Conservation (phyloP, 2,888 invertebrate species). For the Pelosia muscerda region DNA sequence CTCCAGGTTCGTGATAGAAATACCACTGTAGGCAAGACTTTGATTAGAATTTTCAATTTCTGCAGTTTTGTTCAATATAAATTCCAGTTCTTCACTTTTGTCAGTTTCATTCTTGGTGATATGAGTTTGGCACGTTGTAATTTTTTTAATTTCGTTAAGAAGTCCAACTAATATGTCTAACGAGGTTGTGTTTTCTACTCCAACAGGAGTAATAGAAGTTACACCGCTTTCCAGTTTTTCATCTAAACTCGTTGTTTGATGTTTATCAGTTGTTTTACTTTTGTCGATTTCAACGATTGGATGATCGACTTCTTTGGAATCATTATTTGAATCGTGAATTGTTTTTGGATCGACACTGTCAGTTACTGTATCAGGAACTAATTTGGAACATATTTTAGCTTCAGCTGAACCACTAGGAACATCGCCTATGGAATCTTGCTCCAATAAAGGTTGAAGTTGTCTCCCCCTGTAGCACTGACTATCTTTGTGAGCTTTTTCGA, state of each 20-base stretch:
- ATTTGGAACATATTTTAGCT: not conserved
- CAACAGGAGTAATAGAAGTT: constrained; percentile 32
- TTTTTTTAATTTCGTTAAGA: constrained; percentile 79
- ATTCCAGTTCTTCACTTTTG: constrained; percentile 53
- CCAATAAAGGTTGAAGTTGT: constrained; percentile 19
- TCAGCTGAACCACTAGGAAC: not conserved
- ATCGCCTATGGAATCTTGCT: constrained; percentile 19
- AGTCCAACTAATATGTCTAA: constrained; percentile 76
- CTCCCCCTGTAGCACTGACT: constrained; percentile 48
- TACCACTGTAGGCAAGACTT: constrained; percentile 49
- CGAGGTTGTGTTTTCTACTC: constrained; percentile 68
- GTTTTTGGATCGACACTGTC: not conserved
- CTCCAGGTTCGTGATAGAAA: constrained; percentile 65
- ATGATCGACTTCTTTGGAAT: not conserved
- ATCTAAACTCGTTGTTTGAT: not conserved
- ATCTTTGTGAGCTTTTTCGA: constrained; percentile 39
- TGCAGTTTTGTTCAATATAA: constrained; percentile 56
- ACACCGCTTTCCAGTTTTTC: constrained; percentile 19
- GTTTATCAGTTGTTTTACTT: constrained; percentile 8
- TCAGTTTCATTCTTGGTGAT: constrained; percentile 45
- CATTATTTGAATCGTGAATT: constrained; percentile 2
- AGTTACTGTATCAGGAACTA: not conserved
- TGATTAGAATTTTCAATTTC: constrained; percentile 46
- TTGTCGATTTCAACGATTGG: not conserved
- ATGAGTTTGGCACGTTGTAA: constrained; percentile 68